Percentiles rank a stretch among this genome's conserved stretches.
These are phyloP conservation scores for Picus viridis DNA, from an alignment of 2,797 vertebrate genomes.

Conservation along the genomic window DNA sequence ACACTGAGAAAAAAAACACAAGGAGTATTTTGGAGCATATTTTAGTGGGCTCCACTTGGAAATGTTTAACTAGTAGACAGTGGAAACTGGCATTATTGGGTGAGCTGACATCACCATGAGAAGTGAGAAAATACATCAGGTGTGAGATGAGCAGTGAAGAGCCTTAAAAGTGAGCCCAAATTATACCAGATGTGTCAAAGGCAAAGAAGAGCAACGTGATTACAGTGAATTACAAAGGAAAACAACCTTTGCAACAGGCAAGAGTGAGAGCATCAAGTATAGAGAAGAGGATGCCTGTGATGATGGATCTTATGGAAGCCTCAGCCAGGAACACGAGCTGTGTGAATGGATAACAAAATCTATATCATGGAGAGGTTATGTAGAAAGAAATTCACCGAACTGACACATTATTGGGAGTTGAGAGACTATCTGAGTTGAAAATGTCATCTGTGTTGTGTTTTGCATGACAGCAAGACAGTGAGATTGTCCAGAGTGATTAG, in stretches of 20 bases:
- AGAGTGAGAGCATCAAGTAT: neutral
- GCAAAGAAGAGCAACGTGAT: neutral
- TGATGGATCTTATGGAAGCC: neutral
- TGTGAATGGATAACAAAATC: neutral
- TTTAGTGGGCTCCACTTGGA: neutral
- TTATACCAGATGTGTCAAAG: neutral
- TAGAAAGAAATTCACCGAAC: neutral
- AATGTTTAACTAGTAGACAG: neutral
- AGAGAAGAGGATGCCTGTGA: neutral
- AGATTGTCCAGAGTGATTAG: neutral
- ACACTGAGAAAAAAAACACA: neutral
- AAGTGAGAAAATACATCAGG: neutral
- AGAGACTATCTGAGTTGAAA: neutral
- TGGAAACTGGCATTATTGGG: neutral
- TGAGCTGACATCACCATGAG: neutral
- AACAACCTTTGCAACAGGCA: neutral
- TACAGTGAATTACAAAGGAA: neutral
- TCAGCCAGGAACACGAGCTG: neutral
- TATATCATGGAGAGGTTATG: neutral
- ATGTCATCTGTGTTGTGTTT: neutral
- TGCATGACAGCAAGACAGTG: neutral
- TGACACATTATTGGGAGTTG: neutral
- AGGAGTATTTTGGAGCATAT: neutral
- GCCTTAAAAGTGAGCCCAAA: neutral
- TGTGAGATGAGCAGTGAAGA: neutral